Evolutionary conservation across 2,113 vertebrate genomes (phyloP).

Genomic region (Orthonyx spaldingii): DNA sequence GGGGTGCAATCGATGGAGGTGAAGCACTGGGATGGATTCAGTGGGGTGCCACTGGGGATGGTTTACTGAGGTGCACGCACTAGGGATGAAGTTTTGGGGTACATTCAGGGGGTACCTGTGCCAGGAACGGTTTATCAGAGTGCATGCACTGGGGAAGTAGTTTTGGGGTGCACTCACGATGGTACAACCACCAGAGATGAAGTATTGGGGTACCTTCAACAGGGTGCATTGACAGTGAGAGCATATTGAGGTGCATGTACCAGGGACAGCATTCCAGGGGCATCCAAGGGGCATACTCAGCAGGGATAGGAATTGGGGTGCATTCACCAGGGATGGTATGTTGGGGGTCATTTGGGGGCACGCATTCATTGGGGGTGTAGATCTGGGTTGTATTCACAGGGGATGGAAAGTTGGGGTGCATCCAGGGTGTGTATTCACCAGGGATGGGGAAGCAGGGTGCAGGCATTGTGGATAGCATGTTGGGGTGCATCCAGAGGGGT

Average conservation of each 20-base stretch:
- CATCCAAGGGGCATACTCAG: background rate
- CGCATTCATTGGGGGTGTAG: accelerated
- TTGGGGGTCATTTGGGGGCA: accelerated
- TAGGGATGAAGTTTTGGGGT: background rate
- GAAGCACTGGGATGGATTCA: background rate
- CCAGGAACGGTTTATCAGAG: background rate
- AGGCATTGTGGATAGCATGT: no score
- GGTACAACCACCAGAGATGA: background rate
- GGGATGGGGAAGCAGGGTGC: background rate
- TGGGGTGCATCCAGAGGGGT: background rate
- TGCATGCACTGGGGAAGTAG: background rate
- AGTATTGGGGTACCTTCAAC: background rate
- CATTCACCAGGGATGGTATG: background rate
- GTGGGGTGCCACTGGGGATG: background rate
- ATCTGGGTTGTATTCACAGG: background rate
- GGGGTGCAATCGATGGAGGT: background rate
- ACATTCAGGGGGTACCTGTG: background rate
- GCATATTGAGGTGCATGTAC: accelerated
- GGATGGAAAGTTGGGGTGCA: background rate
- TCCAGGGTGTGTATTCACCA: background rate
- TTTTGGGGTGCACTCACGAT: background rate
- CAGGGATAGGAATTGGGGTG: background rate
- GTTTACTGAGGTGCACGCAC: background rate
- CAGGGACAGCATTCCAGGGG: background rate
- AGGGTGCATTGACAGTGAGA: background rate